A percentile compares a stretch with the other conserved stretches of the same genome.
These are phyloP conservation scores for Boloria selene DNA, from an alignment of 2,888 invertebrate genomes.

Conservation along the genomic window DNA sequence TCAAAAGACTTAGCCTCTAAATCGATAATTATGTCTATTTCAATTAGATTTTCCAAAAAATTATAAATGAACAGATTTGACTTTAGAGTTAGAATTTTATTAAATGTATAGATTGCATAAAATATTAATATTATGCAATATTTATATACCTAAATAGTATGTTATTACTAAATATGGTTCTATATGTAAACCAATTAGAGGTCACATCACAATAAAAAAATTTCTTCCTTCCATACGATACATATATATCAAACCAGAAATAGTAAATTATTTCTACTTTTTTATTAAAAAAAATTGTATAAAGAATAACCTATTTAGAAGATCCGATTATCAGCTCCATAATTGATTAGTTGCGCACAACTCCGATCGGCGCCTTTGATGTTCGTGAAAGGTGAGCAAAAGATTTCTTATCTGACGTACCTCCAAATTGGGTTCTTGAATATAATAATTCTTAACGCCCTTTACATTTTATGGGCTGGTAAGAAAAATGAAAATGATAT, in stretches of 20 bases:
- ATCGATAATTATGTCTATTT: too few relatives aligned
- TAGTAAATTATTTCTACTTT: background rate
- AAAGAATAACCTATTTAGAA: background rate
- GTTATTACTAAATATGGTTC: too few relatives aligned
- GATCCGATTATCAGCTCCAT: conserved; percentile 7
- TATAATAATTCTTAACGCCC: background rate
- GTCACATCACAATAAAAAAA: too few relatives aligned
- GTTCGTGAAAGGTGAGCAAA: conserved; percentile 7
- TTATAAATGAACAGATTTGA: too few relatives aligned
- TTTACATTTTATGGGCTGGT: background rate
- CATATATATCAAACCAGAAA: background rate
- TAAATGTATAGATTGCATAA: too few relatives aligned
- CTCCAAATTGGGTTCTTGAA: background rate
- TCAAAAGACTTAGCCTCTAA: too few relatives aligned
- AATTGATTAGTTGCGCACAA: conserved; percentile 15
- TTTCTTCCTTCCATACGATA: too few relatives aligned
- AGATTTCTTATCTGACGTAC: conserved; percentile 13
- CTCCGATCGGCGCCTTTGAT: conserved; percentile 5
- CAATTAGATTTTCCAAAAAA: too few relatives aligned
- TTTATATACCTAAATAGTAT: too few relatives aligned
- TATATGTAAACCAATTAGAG: too few relatives aligned
- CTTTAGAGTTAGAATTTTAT: too few relatives aligned
- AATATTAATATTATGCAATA: too few relatives aligned
- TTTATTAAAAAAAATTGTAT: background rate
- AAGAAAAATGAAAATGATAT: background rate